Percentiles rank a stretch among this genome's conserved stretches.
Conservation (phyloP, 2,797 vertebrate species). For the Psittacula echo region DNA sequence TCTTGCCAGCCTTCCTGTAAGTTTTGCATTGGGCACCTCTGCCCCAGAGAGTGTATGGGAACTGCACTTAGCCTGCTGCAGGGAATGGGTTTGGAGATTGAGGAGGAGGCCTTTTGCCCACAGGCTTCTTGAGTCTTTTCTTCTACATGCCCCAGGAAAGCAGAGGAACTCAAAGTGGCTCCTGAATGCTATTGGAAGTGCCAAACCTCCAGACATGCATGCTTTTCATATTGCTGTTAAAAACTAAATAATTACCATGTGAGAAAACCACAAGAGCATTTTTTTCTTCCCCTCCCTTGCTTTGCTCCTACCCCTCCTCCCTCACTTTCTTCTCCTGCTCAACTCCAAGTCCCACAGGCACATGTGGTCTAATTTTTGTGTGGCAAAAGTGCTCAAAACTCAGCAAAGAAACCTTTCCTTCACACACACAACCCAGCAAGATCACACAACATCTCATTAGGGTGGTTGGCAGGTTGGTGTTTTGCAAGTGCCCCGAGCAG, state of each 20-base stretch:
- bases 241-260: slow-evolving; percentile 49
- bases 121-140: neutral
- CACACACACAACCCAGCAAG: neutral
- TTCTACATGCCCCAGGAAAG: neutral
- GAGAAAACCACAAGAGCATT: neutral
- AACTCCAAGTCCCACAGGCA: neutral
- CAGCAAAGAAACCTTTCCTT: neutral
- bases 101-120: neutral
- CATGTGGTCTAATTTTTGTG: neutral
- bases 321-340: neutral
- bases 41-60: accelerated
- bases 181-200: neutral
- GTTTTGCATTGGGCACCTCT: neutral
- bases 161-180: neutral
- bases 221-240: slow-evolving; percentile 21
- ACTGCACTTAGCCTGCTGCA: neutral
- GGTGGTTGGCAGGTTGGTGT: neutral
- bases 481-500: accelerated
- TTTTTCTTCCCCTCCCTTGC: neutral
- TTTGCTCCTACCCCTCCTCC: neutral
- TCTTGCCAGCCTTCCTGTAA: accelerated
- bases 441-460: neutral
- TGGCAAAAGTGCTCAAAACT: neutral
- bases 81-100: neutral
- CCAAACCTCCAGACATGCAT: neutral